phyloP scores from a whole-genome alignment of 2,797 vertebrate genomes.

The Chelmon rostratus region DNA sequence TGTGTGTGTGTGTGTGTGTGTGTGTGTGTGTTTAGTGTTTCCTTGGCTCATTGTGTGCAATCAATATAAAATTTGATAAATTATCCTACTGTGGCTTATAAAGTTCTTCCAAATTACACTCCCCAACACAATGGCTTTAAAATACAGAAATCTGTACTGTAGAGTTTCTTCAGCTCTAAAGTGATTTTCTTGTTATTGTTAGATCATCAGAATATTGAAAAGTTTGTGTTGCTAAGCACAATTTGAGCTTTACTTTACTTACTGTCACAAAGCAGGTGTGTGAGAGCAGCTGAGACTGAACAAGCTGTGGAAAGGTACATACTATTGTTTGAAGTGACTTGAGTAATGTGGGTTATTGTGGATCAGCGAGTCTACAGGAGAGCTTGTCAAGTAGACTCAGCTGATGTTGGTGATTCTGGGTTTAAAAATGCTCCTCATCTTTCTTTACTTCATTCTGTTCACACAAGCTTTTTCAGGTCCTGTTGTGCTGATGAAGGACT shows the following conservation, averaged over 20 bases:
- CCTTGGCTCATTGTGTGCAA: neutral
- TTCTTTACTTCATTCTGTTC: neutral
- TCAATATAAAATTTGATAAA: neutral
- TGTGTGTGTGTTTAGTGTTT: neutral
- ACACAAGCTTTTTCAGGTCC: neutral
- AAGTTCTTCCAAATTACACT: neutral
- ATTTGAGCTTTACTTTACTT: too few species aligned
- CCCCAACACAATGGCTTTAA: neutral
- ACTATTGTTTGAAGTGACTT: neutral
- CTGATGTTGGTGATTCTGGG: neutral
- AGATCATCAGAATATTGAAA: neutral
- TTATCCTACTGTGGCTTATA: neutral
- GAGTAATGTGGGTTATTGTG: conserved; percentile 1
- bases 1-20: too few species aligned
- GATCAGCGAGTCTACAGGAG: neutral
- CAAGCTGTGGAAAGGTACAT: neutral
- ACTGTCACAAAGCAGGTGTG: neutral
- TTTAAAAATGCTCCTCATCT: neutral
- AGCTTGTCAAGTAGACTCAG: neutral
- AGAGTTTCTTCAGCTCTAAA: neutral
- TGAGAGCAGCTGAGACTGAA: neutral
- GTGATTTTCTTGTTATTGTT: neutral
- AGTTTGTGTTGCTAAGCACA: too few species aligned
- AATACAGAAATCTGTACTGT: too few species aligned
- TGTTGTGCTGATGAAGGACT: conserved; percentile 4